Percentiles rank a stretch among this genome's conserved stretches.
phyloP scores from a whole-genome alignment of 2,113 vertebrate genomes.

The Chamaea fasciata region DNA sequence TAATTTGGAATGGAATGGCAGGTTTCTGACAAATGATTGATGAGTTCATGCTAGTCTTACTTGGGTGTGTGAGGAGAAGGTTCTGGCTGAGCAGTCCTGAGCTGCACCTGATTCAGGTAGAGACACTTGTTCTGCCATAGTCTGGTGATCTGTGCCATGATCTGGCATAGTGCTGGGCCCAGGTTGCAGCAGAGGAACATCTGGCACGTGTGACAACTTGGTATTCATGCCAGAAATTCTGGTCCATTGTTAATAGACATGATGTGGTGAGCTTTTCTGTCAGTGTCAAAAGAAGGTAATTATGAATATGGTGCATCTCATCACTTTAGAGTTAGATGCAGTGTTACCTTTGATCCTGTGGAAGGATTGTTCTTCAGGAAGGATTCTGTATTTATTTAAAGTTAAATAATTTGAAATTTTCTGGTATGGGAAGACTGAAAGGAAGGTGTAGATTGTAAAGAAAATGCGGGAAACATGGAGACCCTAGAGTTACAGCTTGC shows the following conservation, averaged over 20 bases:
- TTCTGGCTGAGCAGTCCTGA: neutral
- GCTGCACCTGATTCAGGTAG: neutral
- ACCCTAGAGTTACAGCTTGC: neutral
- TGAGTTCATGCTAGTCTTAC: neutral
- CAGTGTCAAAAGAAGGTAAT: neutral
- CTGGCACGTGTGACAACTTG: neutral
- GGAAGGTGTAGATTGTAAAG: neutral
- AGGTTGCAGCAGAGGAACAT: neutral
- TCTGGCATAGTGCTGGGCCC: neutral
- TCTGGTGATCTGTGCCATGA: accelerated
- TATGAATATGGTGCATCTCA: neutral
- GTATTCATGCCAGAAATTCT: neutral
- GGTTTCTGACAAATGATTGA: neutral
- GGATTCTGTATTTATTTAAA: neutral
- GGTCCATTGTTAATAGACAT: neutral
- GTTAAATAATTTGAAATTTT: neutral
- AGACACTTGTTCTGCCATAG: neutral
- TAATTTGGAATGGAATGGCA: neutral
- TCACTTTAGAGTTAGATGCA: neutral
- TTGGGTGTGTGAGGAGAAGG: neutral
- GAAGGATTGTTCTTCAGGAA: neutral
- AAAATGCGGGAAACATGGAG: neutral
- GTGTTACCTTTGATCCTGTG: neutral
- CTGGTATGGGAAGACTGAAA: neutral
- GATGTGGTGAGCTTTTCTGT: neutral